Conservation (phyloP, 1,140 invertebrate genomes). For the Drosophila busckii region DNA sequence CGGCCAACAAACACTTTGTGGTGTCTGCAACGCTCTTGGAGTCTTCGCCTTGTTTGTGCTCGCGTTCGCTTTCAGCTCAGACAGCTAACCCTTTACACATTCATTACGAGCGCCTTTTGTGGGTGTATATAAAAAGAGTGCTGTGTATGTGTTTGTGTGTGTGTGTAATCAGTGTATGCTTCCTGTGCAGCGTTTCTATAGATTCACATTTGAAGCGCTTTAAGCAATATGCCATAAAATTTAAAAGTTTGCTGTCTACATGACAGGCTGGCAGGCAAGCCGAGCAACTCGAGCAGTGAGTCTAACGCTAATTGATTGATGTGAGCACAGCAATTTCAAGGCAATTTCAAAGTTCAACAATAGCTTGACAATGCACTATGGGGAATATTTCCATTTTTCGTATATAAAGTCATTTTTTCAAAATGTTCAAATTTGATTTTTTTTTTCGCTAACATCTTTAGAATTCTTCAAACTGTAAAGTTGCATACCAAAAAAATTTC, state of each 20-base stretch:
- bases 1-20: constrained; percentile 49
- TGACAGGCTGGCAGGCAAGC: constrained; percentile 2
- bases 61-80: not conserved
- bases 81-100: constrained; percentile 67
- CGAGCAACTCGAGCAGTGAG: no score
- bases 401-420: no score
- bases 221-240: constrained; percentile 34
- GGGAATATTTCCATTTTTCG: no score
- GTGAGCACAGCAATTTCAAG: constrained; percentile 70
- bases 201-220: constrained; percentile 18
- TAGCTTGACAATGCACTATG: constrained; percentile 27
- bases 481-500: no score
- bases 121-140: constrained; percentile 38
- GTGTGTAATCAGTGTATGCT: constrained; percentile 16
- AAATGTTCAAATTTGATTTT: no score
- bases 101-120: constrained; percentile 63
- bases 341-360: constrained; percentile 74
- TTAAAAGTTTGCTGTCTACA: constrained; percentile 38
- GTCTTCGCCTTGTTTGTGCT: not conserved
- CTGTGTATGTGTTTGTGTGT: constrained; percentile 1
- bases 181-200: constrained; percentile 20
- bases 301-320: constrained; percentile 73
- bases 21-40: constrained; percentile 10
- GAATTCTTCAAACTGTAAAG: no score
- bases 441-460: no score